These are phyloP conservation scores for Neomonachus schauinslandi DNA, from an alignment of 2,113 vertebrate genomes.

Conservation along the genomic window DNA sequence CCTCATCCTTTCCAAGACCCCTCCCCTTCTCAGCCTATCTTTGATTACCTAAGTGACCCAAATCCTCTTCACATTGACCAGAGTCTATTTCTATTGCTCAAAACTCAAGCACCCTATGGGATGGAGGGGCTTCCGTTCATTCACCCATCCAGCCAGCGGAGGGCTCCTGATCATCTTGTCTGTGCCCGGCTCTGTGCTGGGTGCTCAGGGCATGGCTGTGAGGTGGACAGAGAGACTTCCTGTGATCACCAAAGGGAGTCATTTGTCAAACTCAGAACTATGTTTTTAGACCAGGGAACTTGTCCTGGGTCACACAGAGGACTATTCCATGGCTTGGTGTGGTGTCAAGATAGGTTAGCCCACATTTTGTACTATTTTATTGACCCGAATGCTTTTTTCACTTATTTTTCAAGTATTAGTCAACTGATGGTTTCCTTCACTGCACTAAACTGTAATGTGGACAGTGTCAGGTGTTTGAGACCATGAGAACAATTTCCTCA, in stretches of 20 bases:
- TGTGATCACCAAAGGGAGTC: neutral
- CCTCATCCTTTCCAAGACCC: neutral
- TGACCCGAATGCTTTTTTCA: neutral
- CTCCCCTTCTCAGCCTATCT: too few species aligned
- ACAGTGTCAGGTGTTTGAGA: neutral
- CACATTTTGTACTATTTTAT: neutral
- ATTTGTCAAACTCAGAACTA: neutral
- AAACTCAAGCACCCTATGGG: accelerated
- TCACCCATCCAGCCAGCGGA: neutral
- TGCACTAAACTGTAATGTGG: accelerated
- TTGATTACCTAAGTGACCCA: neutral
- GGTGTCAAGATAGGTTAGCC: neutral
- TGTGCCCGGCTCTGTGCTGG: neutral
- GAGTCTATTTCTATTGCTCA: neutral
- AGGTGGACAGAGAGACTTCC: neutral
- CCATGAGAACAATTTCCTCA: neutral
- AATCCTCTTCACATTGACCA: neutral
- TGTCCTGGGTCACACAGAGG: neutral
- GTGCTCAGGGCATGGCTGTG: accelerated
- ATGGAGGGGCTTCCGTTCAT: too few species aligned
- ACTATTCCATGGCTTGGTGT: neutral
- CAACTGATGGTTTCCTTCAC: neutral
- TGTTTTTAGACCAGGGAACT: neutral
- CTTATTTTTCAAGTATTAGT: neutral
- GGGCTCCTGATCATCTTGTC: neutral